Evolutionary conservation across 37 sponge, comb jelly and placozoan genomes (phyloP), one percentile per base, ranked within the genome.

Genomic region (Eunapius fragilis): DNA sequence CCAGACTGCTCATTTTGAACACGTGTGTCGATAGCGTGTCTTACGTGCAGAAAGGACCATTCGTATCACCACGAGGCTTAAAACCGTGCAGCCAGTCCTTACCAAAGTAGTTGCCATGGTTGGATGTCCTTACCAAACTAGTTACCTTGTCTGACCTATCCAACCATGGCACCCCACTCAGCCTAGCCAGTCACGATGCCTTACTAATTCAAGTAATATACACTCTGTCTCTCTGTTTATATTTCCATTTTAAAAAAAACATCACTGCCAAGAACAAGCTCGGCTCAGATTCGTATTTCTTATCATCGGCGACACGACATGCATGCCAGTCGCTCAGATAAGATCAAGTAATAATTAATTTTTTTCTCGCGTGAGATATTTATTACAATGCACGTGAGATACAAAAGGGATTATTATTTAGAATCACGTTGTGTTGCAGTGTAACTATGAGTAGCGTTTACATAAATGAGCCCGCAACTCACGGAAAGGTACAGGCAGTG

Each of bases 381-480:
- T n/a, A n/a, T n/a, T n/a, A 58, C 14, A 58, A 17, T 58, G n/a
- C 76, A 76, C 35, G 76, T 37, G 73, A 72, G 31, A 3, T 27
- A 70, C 30, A 2, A 58, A 58, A 58, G 58, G 58, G 58, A 17
- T 58, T 19, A 58, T 58, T 58, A 58, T 58, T 58, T 58, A 58
- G 58, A 58, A 58, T 58, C 58, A 58, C 58, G 58, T 10, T 4
- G 14, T 58, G 2, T 17, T 11, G 14, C 14, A 11, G 6, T 58
- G 14, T 13, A 17, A 68, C 36, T 0, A 98, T 98, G 99, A 98
- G 99, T 68, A 93, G 85, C 31, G 95, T 98, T 37, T 98, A 98
- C 89, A 95, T 93, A 78, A 91, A 89, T 17, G 99, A 98, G 78
- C 99, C 99, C 3, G 92, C 96, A 10, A 98, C 99, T 19, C 89